These are phyloP conservation scores for Apostichopus japonicus DNA, from an alignment of 35 echinoderm and acorn worm species.

Conservation along the genomic window DNA sequence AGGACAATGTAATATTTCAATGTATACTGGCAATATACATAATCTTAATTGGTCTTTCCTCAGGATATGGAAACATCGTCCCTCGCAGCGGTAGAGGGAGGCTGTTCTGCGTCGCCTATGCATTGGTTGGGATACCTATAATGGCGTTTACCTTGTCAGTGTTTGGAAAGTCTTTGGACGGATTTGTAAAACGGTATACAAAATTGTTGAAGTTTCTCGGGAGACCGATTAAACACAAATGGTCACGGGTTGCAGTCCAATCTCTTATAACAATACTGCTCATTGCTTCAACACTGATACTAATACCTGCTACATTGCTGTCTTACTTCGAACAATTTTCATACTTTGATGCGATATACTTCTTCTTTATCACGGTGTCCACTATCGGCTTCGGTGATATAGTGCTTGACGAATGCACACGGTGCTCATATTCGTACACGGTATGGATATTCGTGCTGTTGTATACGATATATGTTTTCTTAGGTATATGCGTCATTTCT, in stretches of 20 bases:
- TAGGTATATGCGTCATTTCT: conserved; percentile 34
- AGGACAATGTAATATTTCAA: no score
- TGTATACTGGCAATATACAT: no score
- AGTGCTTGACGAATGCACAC: conserved; percentile 47
- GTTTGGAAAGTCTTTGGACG: conserved; percentile 60
- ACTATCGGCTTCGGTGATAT: conserved; percentile 97
- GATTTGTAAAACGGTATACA: background rate
- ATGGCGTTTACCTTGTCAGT: conserved; percentile 70
- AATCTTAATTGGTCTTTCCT: background rate
- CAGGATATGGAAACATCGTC: conserved; percentile 95
- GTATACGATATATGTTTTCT: conserved; percentile 3
- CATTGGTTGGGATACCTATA: conserved; percentile 83
- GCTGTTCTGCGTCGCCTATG: conserved; percentile 90
- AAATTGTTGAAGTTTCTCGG: background rate
- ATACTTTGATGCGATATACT: conserved; percentile 93
- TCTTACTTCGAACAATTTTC: conserved; percentile 72
- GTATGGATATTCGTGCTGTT: conserved; percentile 14
- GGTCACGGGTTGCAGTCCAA: background rate
- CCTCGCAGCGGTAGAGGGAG: conserved; percentile 75
- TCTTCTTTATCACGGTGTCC: conserved; percentile 93
- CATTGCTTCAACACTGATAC: conserved; percentile 1
- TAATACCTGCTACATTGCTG: conserved; percentile 64
- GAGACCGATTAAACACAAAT: background rate
- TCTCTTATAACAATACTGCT: background rate
- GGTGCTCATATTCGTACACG: background rate